A percentile compares a stretch with the other conserved stretches of the same genome.
Evolutionary conservation across 2,888 invertebrate genomes (phyloP).

Genomic region (Dicyrtomina minuta): DNA sequence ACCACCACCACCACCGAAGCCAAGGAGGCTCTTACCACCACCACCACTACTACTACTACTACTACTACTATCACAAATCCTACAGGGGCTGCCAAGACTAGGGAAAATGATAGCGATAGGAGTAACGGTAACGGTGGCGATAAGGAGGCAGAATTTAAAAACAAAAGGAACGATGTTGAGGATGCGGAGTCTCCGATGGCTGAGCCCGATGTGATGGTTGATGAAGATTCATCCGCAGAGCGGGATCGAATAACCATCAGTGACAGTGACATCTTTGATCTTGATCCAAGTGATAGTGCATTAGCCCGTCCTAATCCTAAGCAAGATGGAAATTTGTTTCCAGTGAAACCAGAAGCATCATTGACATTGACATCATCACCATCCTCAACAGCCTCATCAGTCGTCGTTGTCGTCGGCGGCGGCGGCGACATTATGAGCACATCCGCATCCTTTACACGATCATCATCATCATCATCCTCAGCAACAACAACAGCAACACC

Average conservation of each 20-base stretch:
- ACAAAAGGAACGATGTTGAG: not conserved
- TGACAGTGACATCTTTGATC: slow-evolving; percentile 30
- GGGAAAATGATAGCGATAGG: not conserved
- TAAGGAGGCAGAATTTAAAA: not conserved
- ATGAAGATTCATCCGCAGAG: slow-evolving; percentile 19
- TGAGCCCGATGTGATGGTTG: not conserved
- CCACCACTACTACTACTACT: not conserved
- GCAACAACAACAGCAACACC: not conserved
- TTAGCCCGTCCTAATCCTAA: slow-evolving; percentile 16
- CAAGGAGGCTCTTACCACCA: not conserved
- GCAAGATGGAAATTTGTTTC: not conserved
- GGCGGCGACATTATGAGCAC: not conserved
- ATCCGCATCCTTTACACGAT: not conserved
- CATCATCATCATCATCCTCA: not conserved
- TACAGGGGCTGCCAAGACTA: not conserved
- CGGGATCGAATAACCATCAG: slow-evolving; percentile 25
- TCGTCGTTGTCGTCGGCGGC: not conserved
- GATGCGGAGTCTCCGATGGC: not conserved
- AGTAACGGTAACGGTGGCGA: not conserved
- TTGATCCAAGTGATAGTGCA: slow-evolving; percentile 23
- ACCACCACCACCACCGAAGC: not conserved
- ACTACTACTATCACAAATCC: not conserved
- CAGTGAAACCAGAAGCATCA: not conserved
- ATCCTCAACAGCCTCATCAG: not conserved
- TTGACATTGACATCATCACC: not conserved